A percentile compares a stretch with the other conserved stretches of the same genome.
phyloP scores from a whole-genome alignment of 2,888 invertebrate genomes.

The Bembecia ichneumoniformis region DNA sequence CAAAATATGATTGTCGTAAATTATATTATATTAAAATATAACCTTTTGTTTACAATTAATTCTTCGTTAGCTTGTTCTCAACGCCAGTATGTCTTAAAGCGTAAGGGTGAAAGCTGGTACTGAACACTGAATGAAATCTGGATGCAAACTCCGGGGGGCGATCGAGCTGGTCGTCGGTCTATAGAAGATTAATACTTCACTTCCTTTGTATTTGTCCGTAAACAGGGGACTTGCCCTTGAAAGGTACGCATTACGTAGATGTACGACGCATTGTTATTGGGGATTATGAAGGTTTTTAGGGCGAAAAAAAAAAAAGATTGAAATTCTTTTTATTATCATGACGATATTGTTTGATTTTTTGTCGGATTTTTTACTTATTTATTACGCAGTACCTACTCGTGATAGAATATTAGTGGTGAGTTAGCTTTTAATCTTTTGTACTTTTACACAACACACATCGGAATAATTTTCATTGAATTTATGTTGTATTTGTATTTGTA shows the following conservation, averaged over 20 bases:
- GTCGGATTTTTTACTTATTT: too few relatives aligned
- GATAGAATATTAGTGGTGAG: too few relatives aligned
- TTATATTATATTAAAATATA: too few relatives aligned
- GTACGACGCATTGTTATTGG: slow-evolving; percentile 43
- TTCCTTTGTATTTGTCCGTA: slow-evolving; percentile 48
- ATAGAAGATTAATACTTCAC: slow-evolving; percentile 65
- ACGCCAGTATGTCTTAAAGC: not conserved
- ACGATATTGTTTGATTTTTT: not conserved
- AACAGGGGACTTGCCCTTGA: slow-evolving; percentile 22
- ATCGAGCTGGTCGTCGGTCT: slow-evolving; percentile 36
- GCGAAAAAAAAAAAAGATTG: not conserved
- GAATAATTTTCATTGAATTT: too few relatives aligned
- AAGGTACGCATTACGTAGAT: slow-evolving; percentile 8
- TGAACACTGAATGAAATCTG: slow-evolving; percentile 31
- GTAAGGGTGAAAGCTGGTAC: not conserved
- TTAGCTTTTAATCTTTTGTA: too few relatives aligned
- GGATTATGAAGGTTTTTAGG: slow-evolving; percentile 21
- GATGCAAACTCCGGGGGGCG: slow-evolving; percentile 59
- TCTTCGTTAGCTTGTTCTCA: too few relatives aligned
- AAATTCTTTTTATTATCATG: not conserved
- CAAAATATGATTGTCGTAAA: too few relatives aligned
- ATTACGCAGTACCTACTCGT: too few relatives aligned
- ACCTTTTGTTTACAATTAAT: too few relatives aligned
- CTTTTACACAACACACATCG: too few relatives aligned
- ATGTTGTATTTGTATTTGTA: too few relatives aligned